Evolutionary conservation across 2,113 vertebrate genomes (phyloP).

Genomic region (Ameiurus melas): DNA sequence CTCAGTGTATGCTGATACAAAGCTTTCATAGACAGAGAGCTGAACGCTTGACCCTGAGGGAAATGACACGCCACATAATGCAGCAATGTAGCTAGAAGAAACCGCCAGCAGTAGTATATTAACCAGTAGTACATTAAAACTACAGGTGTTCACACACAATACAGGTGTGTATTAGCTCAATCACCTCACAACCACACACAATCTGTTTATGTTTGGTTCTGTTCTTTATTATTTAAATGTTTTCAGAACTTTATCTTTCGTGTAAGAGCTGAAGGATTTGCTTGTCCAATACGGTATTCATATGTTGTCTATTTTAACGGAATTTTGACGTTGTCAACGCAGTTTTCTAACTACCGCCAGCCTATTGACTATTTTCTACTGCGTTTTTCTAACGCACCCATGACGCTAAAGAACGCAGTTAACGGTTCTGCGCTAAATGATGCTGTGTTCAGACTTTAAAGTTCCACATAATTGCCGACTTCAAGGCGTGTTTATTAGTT

Average conservation of each 20-base stretch:
- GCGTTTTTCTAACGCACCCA: background rate
- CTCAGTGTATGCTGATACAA: conserved; percentile 42
- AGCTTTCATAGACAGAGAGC: conserved; percentile 14
- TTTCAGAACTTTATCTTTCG: background rate
- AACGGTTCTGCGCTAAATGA: background rate
- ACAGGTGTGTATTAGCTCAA: background rate
- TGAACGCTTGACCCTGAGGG: conserved; percentile 18
- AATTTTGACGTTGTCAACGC: background rate
- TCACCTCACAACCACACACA: background rate
- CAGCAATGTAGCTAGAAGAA: background rate
- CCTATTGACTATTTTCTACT: background rate
- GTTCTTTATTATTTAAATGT: background rate
- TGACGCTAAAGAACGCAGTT: background rate
- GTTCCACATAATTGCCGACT: background rate
- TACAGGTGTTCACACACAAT: background rate
- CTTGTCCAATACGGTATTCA: background rate
- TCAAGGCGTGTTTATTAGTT: too few relatives aligned
- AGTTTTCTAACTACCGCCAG: background rate
- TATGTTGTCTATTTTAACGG: background rate
- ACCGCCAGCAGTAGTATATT: background rate
- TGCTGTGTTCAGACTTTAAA: background rate
- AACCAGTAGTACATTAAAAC: background rate
- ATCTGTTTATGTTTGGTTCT: background rate
- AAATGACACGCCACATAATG: conserved; percentile 2
- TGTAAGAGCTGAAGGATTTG: background rate